These are phyloP conservation scores for Syrphus vitripennis DNA, from an alignment of 2,888 invertebrate genomes.

Conservation along the genomic window DNA sequence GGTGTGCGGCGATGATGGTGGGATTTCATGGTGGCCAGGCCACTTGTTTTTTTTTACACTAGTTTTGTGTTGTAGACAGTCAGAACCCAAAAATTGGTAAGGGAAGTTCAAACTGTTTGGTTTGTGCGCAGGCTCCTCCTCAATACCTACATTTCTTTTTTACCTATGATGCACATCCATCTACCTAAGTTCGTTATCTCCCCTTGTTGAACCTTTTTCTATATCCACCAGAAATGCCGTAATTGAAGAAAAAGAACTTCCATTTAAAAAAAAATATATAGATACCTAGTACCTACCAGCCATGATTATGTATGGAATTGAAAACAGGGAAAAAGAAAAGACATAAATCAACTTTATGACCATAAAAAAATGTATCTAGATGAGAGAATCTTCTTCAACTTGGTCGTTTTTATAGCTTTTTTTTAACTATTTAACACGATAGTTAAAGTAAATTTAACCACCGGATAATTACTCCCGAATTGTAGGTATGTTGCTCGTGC, in stretches of 20 bases:
- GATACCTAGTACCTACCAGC: too few species aligned
- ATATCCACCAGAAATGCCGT: not conserved
- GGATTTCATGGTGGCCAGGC: conserved; percentile 44
- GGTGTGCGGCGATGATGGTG: not conserved
- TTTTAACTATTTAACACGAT: conserved; percentile 71
- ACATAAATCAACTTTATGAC: conserved; percentile 67
- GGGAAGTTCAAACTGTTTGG: conserved; percentile 31
- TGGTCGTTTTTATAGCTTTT: conserved; percentile 63
- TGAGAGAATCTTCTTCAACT: conserved; percentile 59
- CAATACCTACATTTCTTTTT: not conserved
- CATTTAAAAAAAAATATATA: conserved; percentile 13
- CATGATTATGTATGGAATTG: conserved; percentile 3
- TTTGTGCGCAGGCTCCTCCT: conserved; percentile 69
- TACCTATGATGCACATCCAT: conserved; percentile 39
- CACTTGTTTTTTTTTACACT: conserved; percentile 52
- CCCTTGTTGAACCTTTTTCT: not conserved
- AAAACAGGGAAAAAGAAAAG: conserved; percentile 2
- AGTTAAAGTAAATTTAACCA: conserved; percentile 71
- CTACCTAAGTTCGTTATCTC: conserved; percentile 27
- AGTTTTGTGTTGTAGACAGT: conserved; percentile 8
- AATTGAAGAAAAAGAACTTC: conserved; percentile 31
- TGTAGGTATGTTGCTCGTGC: conserved; percentile 48
- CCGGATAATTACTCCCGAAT: conserved; percentile 67
- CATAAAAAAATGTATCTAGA: conserved; percentile 64
- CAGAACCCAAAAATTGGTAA: not conserved